Conservation (phyloP, 30 jellyfish, hydroid and myxozoan genomes). For the Cassiopea xamachana region DNA sequence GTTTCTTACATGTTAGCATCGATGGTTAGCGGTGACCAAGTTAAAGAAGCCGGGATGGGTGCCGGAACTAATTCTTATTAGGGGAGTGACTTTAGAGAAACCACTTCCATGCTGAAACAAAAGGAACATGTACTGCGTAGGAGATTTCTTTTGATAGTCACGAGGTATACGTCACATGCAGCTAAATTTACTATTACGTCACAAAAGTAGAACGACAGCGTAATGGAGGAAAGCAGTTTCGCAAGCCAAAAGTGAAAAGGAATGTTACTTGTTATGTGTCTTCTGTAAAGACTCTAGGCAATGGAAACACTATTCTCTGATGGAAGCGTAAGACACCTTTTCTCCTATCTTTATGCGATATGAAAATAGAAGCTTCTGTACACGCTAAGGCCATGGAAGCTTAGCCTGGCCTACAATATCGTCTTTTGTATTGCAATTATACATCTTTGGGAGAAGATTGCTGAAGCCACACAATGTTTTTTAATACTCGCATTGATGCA, state of each 20-base stretch:
- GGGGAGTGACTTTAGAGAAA: too few relatives aligned
- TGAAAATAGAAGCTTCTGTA: background rate
- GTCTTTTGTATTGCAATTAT: too few relatives aligned
- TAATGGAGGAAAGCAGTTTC: background rate
- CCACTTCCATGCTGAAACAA: too few relatives aligned
- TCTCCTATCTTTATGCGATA: background rate
- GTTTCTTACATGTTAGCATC: too few relatives aligned
- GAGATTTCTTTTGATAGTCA: background rate
- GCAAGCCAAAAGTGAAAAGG: background rate
- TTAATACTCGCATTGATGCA: too few relatives aligned
- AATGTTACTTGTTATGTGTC: background rate
- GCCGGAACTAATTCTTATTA: too few relatives aligned
- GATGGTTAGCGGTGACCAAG: too few relatives aligned
- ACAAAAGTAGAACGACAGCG: background rate
- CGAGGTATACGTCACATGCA: background rate
- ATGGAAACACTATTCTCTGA: slow-evolving; percentile 39
- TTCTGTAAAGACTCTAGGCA: background rate
- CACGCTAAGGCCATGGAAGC: background rate
- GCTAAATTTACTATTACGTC: background rate
- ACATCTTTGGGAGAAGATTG: too few relatives aligned
- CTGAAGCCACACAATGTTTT: too few relatives aligned
- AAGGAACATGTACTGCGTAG: background rate
- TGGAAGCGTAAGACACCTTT: slow-evolving; percentile 28
- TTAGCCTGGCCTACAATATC: too few relatives aligned
- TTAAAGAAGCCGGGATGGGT: too few relatives aligned